phyloP scores from a whole-genome alignment of 2,888 invertebrate species.

The Troides helena region DNA sequence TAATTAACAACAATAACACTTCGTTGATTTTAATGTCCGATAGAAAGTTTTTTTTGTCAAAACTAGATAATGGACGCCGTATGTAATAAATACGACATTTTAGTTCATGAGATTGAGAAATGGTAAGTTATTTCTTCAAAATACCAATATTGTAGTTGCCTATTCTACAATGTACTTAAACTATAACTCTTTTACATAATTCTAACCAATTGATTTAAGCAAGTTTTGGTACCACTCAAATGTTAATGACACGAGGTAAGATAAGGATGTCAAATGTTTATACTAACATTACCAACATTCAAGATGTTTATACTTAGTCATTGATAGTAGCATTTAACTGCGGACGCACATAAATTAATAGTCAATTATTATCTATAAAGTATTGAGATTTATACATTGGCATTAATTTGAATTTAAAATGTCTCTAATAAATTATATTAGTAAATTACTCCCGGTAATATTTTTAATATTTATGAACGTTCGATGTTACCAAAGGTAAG shows the following conservation, averaged over 20 bases:
- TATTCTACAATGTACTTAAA: background rate
- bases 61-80: background rate
- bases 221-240: conserved; percentile 38
- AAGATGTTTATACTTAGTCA: conserved; percentile 33
- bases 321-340: conserved; percentile 14
- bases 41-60: background rate
- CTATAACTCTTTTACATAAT: background rate
- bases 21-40: background rate
- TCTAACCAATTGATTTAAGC: conserved; percentile 30
- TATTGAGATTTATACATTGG: background rate
- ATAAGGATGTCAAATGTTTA: conserved; percentile 64
- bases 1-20: too few relatives aligned
- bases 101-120: background rate
- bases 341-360: conserved; percentile 10
- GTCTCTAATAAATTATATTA: conserved; percentile 11
- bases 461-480: conserved; percentile 24
- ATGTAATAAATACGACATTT: background rate
- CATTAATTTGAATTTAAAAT: conserved; percentile 9
- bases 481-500: conserved; percentile 24
- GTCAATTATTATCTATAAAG: conserved; percentile 8
- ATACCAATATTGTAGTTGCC: background rate
- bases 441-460: conserved; percentile 10
- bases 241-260: conserved; percentile 60
- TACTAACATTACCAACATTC: conserved; percentile 31
- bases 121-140: background rate